Evolutionary conservation across 1,140 invertebrate species (phyloP), one percentile per base, ranked within the genome.

Genomic region (Chionoecetes opilio): DNA sequence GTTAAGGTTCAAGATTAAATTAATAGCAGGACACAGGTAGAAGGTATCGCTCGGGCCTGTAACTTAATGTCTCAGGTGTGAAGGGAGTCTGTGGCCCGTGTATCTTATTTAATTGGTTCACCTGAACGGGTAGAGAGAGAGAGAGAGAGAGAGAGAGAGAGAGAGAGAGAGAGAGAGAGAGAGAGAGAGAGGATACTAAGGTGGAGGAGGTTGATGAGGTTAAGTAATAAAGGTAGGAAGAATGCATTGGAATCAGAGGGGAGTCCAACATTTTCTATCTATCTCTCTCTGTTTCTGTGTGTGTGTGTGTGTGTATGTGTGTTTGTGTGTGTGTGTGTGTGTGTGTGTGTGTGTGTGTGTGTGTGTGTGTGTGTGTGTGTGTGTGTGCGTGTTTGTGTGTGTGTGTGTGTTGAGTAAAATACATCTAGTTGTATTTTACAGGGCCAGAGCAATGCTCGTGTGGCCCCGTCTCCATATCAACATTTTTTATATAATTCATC

Each of bases 221-320:
- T 31, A 35, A 37, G 86, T 37, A 32, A 87, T 37, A 87, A 87
- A 32, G 86, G 31, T n/a, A 87, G n/a, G 34, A 35, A 87, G 38
- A 87, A 41, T 41, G 6, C 32, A 87, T 32, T 35, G 86, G 38
- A 87, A 37, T 87, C 32, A 87, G 86, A 31, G 21, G 2, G 34
- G 32, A 35, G 31, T 89, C 87, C 41, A 34, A 38, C 87, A 38
- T 37, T 89, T 37, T 89, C 87, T 89, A 34, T 89, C 87, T 89
- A 34, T 89, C 87, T 89, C 87, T 89, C 87, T 89, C 87, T 89
- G 35, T 89, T 37, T 41, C 31, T 37, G 32, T n/a, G 32, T 38
- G 9, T 38, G 9, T n/a, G 3, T 38, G 35, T 29, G 35, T 41
- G 8, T 41, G 8, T 75, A 0, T 75, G 0, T 75, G 0, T 75